Percentiles rank a stretch among this genome's conserved stretches.
Conservation (phyloP, 2,113 vertebrate genomes). For the Ictalurus furcatus region DNA sequence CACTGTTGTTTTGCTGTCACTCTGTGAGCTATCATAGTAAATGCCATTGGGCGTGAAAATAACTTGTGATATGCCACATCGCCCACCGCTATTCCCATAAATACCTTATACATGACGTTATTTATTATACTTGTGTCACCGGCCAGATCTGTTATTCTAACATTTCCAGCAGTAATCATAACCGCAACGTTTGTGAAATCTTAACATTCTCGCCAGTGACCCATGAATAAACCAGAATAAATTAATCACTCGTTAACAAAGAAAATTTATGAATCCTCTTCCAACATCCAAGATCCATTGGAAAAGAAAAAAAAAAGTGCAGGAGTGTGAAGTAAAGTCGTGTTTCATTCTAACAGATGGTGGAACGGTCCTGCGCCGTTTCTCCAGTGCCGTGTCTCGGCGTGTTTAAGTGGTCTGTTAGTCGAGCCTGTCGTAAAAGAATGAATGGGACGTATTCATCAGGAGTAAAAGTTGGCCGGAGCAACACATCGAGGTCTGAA, state of each 20-base stretch:
- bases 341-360: conserved; percentile 9
- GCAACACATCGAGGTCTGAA: conserved; percentile 15
- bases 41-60: not conserved
- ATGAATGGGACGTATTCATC: conserved; percentile 40
- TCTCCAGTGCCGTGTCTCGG: conserved; percentile 2
- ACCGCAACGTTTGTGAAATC: not conserved
- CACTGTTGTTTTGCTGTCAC: not conserved
- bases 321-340: not conserved
- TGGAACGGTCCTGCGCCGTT: conserved; percentile 6
- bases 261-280: conserved; percentile 16
- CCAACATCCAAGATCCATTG: not conserved
- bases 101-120: not conserved
- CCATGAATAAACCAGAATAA: not conserved
- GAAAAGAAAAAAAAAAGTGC: not conserved
- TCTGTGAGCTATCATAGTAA: not conserved
- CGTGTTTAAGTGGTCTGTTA: conserved; percentile 12
- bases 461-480: conserved; percentile 11
- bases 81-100: not conserved
- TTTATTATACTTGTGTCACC: not conserved
- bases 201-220: not conserved
- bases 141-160: not conserved
- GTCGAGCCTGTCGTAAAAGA: conserved; percentile 30
- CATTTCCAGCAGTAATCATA: not conserved
- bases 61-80: not conserved
- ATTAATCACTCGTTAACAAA: conserved; percentile 22